Evolutionary conservation across 2,888 invertebrate genomes (phyloP), one percentile per base, ranked within the genome.

Genomic region (Luperina testacea): DNA sequence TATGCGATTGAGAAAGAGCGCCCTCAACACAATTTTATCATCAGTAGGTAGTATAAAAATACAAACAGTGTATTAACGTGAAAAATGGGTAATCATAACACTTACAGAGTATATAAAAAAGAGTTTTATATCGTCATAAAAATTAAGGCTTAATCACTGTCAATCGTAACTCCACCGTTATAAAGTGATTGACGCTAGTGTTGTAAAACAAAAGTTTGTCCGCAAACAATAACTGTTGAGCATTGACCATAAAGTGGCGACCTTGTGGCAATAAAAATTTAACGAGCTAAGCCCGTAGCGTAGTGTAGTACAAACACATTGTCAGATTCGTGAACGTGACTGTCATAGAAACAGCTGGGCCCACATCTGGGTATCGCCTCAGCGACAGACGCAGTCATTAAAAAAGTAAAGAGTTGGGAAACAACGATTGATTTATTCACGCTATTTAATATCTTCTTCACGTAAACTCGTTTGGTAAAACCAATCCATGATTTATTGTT

Each of bases 201-300:
- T 90, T 92, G 91, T 93, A 94, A 95, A 95, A 95, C n/a, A n/a
- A 95, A 95, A 95, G 92, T 94, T 93, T 90, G 94, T 92, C 94
- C 91, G 94, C 94, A 93, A 96, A 96, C 96, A 96, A 96, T 96
- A 95, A 96, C 95, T 94, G 94, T 94, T 95, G 93, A 95, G 96
- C 95, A 97, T 96, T 96, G 97, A 96, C 97, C 97, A 97, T 97
- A 97, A 97, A 97, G 93, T 93, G 95, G 93, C 96, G 97, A 97
- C 97, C 97, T 97, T 97, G 97, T 89, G 95, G 97, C 94, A 94
- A 97, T 97, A 97, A 97, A 97, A 97, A 96, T 97, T 97, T 97
- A 97, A 97, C 97, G 96, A 97, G 95, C 94, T 91, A 92, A 93
- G 93, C 93, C 94, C 93, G 95, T 92, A 91, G 93, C 90, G 92